Base-by-base conservation (phyloP, 2,888 invertebrate genomes). In the Tyria jacobaeae region DNA sequence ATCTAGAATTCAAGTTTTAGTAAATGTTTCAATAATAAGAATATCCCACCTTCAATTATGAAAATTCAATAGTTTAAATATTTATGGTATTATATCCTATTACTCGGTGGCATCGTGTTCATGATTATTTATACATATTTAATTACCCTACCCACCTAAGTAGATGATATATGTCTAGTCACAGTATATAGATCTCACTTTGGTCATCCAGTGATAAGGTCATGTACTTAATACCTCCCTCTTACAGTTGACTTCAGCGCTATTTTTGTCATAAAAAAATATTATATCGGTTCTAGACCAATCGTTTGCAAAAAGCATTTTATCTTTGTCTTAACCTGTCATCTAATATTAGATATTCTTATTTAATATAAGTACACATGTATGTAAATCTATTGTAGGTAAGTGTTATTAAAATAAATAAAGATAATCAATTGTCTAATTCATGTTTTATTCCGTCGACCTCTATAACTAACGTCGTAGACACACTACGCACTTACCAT, bases 341-440 rank as follows among this genome's bases (percentile, higher is more conserved):
- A 53, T 68, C 59, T 66, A 57, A 51, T 51, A 62, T 56, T 59
- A 62, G 34, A 31, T 44, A 44, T 55, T 44, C 44, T 15, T 55
- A 55, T 14, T 24, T 63, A 67, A 39, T 64, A 61, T 65, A 64
- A 66, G 57, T 66, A 71, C 37, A 44, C 62, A 71, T 62, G 66
- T 67, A 65, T 64, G 57, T 69, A 65, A 57, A 67, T 48, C 54
- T 60, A 68, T 58, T 75, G 57, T 76, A 76, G 68, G 72, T 80
- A 74, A 74, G 73, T 78, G 68, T 70, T 75, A 78, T 64, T 70
- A 69, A 64, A 64, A 64, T 70, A 60, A 73, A 78, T 67, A 73
- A 76, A 78, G 68, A 70, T 82, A 79, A 79, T 81, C 74, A 76
- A 79, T 82, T 83, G 68, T 80, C 71, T 80, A 76, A 64, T 35